Percentiles rank a stretch among this genome's conserved stretches.
Conservation (phyloP, 2,888 invertebrate genomes). For the Tetragonisca angustula region DNA sequence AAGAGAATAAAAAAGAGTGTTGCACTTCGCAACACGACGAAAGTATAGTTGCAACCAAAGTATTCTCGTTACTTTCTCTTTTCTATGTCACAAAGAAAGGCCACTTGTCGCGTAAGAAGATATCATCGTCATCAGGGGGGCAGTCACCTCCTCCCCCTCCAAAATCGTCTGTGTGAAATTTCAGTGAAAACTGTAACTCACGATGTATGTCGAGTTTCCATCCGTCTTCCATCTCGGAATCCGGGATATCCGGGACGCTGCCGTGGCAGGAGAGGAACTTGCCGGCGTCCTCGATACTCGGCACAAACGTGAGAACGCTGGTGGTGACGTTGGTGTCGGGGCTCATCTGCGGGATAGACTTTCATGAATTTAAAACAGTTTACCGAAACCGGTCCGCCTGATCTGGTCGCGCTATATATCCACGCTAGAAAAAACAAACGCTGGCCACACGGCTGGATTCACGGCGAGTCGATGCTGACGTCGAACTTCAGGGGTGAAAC, state of each 20-base stretch:
- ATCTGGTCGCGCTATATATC: constrained; percentile 16
- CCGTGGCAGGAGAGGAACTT: constrained; percentile 91
- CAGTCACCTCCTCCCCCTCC: too few relatives aligned
- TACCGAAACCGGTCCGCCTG: constrained; percentile 54
- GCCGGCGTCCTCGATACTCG: constrained; percentile 92
- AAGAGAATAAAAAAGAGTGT: too few relatives aligned
- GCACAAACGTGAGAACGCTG: constrained; percentile 91
- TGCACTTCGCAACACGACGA: too few relatives aligned
- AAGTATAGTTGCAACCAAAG: not conserved
- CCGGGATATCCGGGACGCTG: constrained; percentile 90
- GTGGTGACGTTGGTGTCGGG: constrained; percentile 91
- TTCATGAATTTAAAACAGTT: constrained; percentile 72
- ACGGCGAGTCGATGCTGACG: not conserved
- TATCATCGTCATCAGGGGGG: not conserved
- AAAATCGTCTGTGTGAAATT: constrained; percentile 10
- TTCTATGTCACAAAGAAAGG: too few relatives aligned
- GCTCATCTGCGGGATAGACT: constrained; percentile 84
- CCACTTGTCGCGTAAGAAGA: not conserved
- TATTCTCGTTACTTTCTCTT: not conserved
- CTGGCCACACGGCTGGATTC: constrained; percentile 11
- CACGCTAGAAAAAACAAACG: constrained; percentile 31
- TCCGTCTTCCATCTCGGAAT: constrained; percentile 91
- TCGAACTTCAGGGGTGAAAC: not conserved
- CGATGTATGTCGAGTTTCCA: constrained; percentile 94
- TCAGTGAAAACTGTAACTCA: constrained; percentile 86